Percentiles rank a stretch among this genome's conserved stretches.
These are phyloP conservation scores for Steinernema feltiae DNA, from an alignment of 1,140 invertebrate species.

Conservation along the genomic window DNA sequence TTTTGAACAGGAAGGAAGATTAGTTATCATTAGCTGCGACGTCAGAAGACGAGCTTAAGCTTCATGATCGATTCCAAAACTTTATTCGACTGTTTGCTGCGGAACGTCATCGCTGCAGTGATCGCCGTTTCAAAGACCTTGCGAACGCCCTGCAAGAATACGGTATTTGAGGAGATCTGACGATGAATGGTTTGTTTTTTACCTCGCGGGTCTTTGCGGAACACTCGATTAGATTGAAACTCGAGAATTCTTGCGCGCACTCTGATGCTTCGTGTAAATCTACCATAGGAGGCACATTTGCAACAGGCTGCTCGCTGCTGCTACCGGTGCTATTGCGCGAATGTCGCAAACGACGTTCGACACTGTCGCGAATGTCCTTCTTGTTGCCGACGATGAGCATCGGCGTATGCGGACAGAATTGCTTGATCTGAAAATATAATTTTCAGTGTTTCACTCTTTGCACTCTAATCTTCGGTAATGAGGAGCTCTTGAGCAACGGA, in stretches of 20 bases:
- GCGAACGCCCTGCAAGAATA: background rate
- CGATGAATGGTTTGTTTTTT: too few relatives aligned
- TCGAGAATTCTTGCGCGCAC: conserved; percentile 26
- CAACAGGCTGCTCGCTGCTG: too few relatives aligned
- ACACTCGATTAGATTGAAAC: conserved; percentile 1
- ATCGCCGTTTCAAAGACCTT: conserved; percentile 5
- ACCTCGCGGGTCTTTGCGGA: conserved; percentile 1
- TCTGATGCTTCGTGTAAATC: conserved; percentile 30
- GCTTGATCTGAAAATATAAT: conserved; percentile 25
- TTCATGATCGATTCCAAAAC: conserved; percentile 3
- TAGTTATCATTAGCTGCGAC: too few relatives aligned
- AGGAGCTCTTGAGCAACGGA: background rate
- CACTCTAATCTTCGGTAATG: too few relatives aligned
- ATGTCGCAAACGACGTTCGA: background rate
- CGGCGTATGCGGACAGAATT: conserved; percentile 38
- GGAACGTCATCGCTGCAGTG: background rate
- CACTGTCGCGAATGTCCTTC: conserved; percentile 31
- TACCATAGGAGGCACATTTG: background rate
- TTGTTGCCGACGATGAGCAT: conserved; percentile 42
- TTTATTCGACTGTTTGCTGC: background rate
- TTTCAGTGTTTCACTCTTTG: too few relatives aligned
- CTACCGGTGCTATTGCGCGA: too few relatives aligned
- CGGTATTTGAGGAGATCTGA: background rate
- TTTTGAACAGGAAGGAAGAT: background rate
- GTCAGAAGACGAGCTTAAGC: conserved; percentile 1